These are phyloP conservation scores for Drosophila mimetica DNA, from an alignment of 2,888 invertebrate species.

Conservation along the genomic window DNA sequence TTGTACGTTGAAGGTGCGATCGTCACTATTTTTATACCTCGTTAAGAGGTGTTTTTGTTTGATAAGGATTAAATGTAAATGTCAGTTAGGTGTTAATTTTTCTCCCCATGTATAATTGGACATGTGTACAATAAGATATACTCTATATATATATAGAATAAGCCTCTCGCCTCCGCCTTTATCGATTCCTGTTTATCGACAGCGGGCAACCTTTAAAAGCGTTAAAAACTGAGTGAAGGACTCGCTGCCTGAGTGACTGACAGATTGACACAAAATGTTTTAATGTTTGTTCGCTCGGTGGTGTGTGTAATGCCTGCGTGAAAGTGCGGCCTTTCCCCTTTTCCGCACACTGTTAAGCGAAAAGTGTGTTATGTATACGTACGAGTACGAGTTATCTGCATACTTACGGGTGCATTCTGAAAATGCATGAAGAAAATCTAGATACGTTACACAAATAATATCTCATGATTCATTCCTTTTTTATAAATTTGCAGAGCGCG, in stretches of 20 bases:
- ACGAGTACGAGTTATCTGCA: slow-evolving; percentile 53
- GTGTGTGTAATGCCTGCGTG: slow-evolving; percentile 27
- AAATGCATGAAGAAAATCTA: too few species aligned
- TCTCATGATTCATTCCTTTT: too few species aligned
- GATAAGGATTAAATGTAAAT: too few species aligned
- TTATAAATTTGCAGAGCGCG: too few species aligned
- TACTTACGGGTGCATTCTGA: slow-evolving; percentile 42
- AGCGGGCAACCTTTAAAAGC: slow-evolving; percentile 51
- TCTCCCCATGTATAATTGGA: slow-evolving; percentile 1
- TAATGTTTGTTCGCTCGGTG: slow-evolving; percentile 46
- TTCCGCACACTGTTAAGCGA: neutral
- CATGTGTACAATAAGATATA: neutral
- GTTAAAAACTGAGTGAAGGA: slow-evolving; percentile 43
- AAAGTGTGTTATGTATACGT: slow-evolving; percentile 42
- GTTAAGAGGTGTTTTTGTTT: too few species aligned
- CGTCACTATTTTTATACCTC: too few species aligned
- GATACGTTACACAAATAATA: too few species aligned
- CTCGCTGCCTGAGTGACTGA: slow-evolving; percentile 40
- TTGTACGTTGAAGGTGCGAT: too few species aligned
- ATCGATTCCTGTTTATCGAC: slow-evolving; percentile 71
- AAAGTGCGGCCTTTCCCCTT: neutral
- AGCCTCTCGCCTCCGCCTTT: slow-evolving; percentile 49
- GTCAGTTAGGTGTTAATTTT: too few species aligned
- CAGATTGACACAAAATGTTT: slow-evolving; percentile 43
- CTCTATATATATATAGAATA: slow-evolving; percentile 35